Evolutionary conservation across 2,888 invertebrate genomes (phyloP), one percentile per base, ranked within the genome.

Genomic region (Lumbricus terrestris): DNA sequence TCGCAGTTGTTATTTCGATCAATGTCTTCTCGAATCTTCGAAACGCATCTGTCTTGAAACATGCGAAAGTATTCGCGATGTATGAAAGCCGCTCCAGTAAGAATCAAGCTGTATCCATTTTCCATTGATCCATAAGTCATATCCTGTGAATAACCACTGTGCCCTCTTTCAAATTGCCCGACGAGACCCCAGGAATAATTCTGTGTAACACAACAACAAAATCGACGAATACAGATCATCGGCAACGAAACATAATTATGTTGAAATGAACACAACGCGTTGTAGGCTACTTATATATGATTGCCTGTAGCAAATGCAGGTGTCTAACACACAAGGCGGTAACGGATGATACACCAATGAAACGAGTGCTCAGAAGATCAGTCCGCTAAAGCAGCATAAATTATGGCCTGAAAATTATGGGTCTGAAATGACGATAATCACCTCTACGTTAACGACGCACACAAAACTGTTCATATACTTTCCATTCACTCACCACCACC

Each of bases 41-140:
- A 16, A 1, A 47, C 23, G 47, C 47, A 47, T 16, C 8, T 34
- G 18, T 85, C 85, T 34, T 85, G n/a, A 37, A 85, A 85, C 85
- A 85, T 34, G 13, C 85, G 85, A 85, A 85, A 35, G 34, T 85
- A 85, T 85, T 85, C 85, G 35, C 85, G 85, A 35, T 85, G 85
- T 11, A 85, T 34, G 85, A 85, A 85, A 33, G 35, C 85, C 35
- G 85, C 85, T 33, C n/a, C 29, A 35, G 85, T 85, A 37, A 85
- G 85, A 18, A 85, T 85, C 6, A 85, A 8, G 85, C 85, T 85
- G 85, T 85, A 40, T 40, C 15, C 40, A 40, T 40, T 40, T 11
- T 15, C 15, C 40, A 40, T 15, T 40, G 40, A 15, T 15, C 40
- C 6, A 15, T 40, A 40, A 40, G 40, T 40, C 35, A 34, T 18